Conservation (phyloP, 2,888 invertebrate genomes). For the Lithophane socia region DNA sequence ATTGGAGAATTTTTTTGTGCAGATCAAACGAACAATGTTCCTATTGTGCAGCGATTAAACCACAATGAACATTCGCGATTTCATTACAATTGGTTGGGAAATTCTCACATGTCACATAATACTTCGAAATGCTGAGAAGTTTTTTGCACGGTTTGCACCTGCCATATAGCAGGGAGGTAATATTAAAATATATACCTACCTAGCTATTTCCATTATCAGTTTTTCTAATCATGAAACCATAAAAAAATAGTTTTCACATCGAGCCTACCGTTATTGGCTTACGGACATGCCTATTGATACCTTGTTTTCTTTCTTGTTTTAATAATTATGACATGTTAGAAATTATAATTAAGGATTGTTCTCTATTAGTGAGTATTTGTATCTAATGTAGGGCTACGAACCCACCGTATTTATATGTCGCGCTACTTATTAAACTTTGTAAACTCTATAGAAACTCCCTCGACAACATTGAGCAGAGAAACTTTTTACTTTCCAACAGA, state of each 20-base stretch:
- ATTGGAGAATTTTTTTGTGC: slow-evolving; percentile 69
- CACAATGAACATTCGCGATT: slow-evolving; percentile 83
- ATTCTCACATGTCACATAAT: slow-evolving; percentile 83
- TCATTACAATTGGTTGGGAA: slow-evolving; percentile 84
- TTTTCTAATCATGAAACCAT: slow-evolving; percentile 25
- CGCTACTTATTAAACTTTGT: not conserved
- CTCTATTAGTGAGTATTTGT: not conserved
- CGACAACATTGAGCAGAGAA: not conserved
- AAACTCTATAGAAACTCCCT: not conserved
- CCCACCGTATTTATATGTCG: not conserved
- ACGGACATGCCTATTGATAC: too few relatives aligned
- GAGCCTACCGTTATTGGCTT: not conserved
- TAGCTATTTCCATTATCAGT: not conserved
- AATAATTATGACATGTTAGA: not conserved
- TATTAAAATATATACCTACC: slow-evolving; percentile 25
- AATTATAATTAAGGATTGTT: slow-evolving; percentile 7
- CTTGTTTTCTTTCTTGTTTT: slow-evolving; percentile 6
- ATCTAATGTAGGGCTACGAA: not conserved
- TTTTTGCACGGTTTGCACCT: slow-evolving; percentile 78
- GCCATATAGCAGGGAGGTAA: slow-evolving; percentile 61
- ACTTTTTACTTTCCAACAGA: slow-evolving; percentile 10
- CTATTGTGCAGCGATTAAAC: slow-evolving; percentile 83
- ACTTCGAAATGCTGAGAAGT: slow-evolving; percentile 61
- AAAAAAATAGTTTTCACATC: slow-evolving; percentile 2
- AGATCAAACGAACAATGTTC: slow-evolving; percentile 79